Evolutionary conservation across 2,113 vertebrate genomes (phyloP).

Genomic region (Ancistrus triradiatus): DNA sequence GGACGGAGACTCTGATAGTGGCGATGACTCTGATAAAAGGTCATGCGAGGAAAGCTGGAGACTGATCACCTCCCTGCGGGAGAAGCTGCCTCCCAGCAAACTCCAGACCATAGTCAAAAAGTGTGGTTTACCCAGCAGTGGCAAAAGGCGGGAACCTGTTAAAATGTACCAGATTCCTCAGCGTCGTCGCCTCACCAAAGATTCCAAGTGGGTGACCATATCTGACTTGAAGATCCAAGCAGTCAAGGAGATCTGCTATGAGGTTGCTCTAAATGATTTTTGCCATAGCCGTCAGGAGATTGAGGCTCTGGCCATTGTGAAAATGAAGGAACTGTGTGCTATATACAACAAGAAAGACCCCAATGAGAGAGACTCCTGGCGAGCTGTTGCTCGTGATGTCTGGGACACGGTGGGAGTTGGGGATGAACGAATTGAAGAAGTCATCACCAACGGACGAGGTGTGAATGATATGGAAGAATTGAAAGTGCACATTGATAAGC

Average conservation of each 20-base stretch:
- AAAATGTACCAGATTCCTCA: slow-evolving; percentile 99
- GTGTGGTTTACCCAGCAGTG: slow-evolving; percentile 97
- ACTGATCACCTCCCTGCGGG: slow-evolving; percentile 97
- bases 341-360: slow-evolving; percentile 95
- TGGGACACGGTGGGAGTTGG: slow-evolving; percentile 97
- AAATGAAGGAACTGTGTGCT: slow-evolving; percentile 96
- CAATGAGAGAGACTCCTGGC: slow-evolving; percentile 94
- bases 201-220: slow-evolving; percentile 97
- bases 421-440: slow-evolving; percentile 89
- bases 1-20: slow-evolving; percentile 99
- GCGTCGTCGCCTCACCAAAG: slow-evolving; percentile 90
- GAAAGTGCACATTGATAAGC: slow-evolving; percentile 93
- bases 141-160: slow-evolving; percentile 90
- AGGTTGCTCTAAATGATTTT: slow-evolving; percentile 97
- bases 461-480: slow-evolving; percentile 86
- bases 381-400: slow-evolving; percentile 91
- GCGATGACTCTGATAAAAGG: slow-evolving; percentile 99
- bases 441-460: slow-evolving; percentile 72
- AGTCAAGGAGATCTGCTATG: slow-evolving; percentile 98
- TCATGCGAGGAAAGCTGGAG: slow-evolving; percentile 99
- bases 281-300: slow-evolving; percentile 96
- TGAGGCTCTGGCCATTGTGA: slow-evolving; percentile 95
- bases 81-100: slow-evolving; percentile 99
- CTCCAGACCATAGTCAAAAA: slow-evolving; percentile 98
- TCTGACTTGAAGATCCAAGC: slow-evolving; percentile 99